A percentile compares a stretch with the other conserved stretches of the same genome.
Conservation (phyloP, 2,113 vertebrate genomes). For the Odontesthes bonariensis region DNA sequence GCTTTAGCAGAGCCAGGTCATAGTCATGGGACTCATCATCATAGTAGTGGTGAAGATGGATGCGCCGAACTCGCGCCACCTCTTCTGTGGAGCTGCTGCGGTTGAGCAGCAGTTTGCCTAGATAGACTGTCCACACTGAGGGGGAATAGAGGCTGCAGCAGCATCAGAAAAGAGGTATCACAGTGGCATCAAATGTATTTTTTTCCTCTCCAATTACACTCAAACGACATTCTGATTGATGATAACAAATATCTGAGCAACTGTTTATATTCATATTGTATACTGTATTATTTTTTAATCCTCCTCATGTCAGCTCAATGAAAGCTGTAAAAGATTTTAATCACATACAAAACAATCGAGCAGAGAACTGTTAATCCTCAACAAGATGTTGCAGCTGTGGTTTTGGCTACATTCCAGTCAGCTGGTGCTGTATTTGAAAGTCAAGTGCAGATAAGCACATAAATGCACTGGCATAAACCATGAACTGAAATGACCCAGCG, state of each 20-base stretch:
- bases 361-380: conserved; percentile 12
- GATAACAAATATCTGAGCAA: not conserved
- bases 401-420: conserved; percentile 18
- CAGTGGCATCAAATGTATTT: rapidly evolving
- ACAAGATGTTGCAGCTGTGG: conserved; percentile 15
- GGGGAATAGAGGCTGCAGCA: conserved; percentile 84
- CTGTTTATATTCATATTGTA: not conserved
- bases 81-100: conserved; percentile 85
- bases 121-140: conserved; percentile 88
- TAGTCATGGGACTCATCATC: conserved; percentile 91
- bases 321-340: conserved; percentile 14
- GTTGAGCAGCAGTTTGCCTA: conserved; percentile 88
- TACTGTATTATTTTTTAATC: not conserved
- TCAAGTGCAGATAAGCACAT: conserved; percentile 5
- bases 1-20: conserved; percentile 90
- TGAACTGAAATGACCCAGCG: not conserved
- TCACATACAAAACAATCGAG: not conserved
- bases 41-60: conserved; percentile 91
- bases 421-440: conserved; percentile 11
- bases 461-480: conserved; percentile 13
- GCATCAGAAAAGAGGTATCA: not conserved
- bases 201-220: not conserved
- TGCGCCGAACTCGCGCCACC: conserved; percentile 85
- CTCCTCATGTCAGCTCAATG: not conserved
- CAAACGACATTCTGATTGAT: no score